Conservation (phyloP, 2,113 vertebrate genomes). For the Strigops habroptila region DNA sequence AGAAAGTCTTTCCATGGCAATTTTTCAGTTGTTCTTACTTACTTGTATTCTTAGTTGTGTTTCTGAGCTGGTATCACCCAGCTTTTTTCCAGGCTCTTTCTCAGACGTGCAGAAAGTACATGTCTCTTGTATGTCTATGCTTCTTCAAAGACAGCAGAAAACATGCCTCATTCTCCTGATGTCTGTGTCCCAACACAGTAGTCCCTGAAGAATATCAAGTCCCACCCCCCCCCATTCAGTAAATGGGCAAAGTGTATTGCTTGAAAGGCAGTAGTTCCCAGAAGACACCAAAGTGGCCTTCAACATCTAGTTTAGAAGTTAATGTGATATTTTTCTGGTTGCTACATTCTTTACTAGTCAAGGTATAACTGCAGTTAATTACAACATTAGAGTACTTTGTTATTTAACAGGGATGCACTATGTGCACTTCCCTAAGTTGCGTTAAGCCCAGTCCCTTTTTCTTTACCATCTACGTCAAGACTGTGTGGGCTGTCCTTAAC, state of each 20-base stretch:
- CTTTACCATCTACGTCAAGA: neutral
- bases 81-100: neutral
- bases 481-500: neutral
- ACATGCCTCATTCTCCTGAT: neutral
- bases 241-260: neutral
- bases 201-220: neutral
- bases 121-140: neutral
- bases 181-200: neutral
- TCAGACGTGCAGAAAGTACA: neutral
- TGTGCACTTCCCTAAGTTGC: neutral
- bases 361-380: neutral
- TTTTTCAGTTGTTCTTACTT: neutral
- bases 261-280: neutral
- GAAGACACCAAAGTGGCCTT: neutral
- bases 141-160: neutral
- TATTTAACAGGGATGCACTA: neutral
- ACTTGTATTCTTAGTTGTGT: neutral
- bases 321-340: neutral
- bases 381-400: neutral
- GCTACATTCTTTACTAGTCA: neutral
- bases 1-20: neutral
- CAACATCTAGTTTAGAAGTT: neutral
- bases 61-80: neutral
- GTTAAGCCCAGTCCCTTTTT: neutral
- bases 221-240: neutral